Evolutionary conservation across 2,888 invertebrate genomes (phyloP).

Genomic region (Scrobipalpa atriplicella): DNA sequence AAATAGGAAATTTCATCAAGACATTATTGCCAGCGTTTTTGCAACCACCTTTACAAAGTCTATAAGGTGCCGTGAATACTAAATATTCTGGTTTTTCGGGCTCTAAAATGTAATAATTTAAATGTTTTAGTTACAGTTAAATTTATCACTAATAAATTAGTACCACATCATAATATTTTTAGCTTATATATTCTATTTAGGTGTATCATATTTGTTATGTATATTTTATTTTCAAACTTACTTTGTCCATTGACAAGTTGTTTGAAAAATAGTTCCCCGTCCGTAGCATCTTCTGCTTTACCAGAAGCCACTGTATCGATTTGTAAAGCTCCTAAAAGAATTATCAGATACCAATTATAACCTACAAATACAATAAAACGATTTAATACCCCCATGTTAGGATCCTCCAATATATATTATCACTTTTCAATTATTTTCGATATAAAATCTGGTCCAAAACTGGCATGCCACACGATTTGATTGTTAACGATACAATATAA

Average conservation of each 20-base stretch:
- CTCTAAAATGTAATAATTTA: slow-evolving; percentile 53
- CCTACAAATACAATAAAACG: slow-evolving; percentile 43
- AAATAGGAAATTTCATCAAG: slow-evolving; percentile 59
- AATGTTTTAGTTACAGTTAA: no score
- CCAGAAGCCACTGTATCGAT: slow-evolving; percentile 36
- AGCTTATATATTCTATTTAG: not conserved
- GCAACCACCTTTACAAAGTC: slow-evolving; percentile 58
- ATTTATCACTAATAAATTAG: no score
- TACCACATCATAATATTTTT: not conserved
- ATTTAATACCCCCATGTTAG: slow-evolving; percentile 39
- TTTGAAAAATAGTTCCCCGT: slow-evolving; percentile 54
- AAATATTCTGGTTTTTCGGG: slow-evolving; percentile 48
- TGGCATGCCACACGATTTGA: not conserved
- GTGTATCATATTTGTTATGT: not conserved
- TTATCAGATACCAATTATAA: slow-evolving; percentile 46
- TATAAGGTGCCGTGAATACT: slow-evolving; percentile 69
- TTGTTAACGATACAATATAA: not conserved
- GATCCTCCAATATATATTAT: slow-evolving; percentile 33
- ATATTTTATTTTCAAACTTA: slow-evolving; percentile 44
- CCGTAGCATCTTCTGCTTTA: slow-evolving; percentile 37
- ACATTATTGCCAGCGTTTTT: slow-evolving; percentile 44
- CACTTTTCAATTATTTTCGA: slow-evolving; percentile 35
- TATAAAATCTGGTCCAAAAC: not conserved
- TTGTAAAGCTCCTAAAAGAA: slow-evolving; percentile 40
- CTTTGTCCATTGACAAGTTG: slow-evolving; percentile 51